Conservation (phyloP, 2,113 vertebrate species). For the Hylia prasina region DNA sequence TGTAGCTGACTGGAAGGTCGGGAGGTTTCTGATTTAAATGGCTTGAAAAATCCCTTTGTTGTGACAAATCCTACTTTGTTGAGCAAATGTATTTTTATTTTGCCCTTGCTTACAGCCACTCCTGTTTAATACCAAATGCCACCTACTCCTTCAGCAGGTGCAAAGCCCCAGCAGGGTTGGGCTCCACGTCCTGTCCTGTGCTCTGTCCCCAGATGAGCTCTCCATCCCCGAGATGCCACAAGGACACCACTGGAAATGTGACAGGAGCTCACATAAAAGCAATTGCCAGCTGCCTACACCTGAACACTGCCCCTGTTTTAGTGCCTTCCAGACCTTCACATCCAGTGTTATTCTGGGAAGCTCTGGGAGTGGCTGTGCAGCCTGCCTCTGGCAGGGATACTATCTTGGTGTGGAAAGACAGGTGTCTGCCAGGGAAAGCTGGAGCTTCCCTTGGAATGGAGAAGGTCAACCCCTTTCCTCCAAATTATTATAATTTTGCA, state of each 20-base stretch:
- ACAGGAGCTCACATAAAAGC: background rate
- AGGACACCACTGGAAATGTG: background rate
- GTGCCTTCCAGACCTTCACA: background rate
- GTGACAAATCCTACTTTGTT: constrained; percentile 5
- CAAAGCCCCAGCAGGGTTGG: background rate
- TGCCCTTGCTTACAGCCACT: background rate
- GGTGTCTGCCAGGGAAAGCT: no score
- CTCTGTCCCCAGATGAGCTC: rapidly evolving
- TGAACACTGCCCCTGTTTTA: background rate
- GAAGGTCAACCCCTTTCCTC: no score
- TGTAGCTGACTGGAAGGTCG: constrained; percentile 14
- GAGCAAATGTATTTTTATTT: constrained; percentile 16
- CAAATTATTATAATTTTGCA: no score
- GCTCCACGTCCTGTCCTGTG: background rate
- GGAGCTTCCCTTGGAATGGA: no score
- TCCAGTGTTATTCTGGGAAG: background rate
- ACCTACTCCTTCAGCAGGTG: background rate
- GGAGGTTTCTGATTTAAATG: constrained; percentile 29
- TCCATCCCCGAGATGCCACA: rapidly evolving
- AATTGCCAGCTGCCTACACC: background rate
- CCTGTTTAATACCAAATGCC: background rate
- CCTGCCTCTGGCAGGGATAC: background rate
- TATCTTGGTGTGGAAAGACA: no score
- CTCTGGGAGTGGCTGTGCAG: rapidly evolving
- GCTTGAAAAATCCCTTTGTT: constrained; percentile 18